phyloP scores from a whole-genome alignment of 1,140 invertebrate species.

The Drosophila tani region DNA sequence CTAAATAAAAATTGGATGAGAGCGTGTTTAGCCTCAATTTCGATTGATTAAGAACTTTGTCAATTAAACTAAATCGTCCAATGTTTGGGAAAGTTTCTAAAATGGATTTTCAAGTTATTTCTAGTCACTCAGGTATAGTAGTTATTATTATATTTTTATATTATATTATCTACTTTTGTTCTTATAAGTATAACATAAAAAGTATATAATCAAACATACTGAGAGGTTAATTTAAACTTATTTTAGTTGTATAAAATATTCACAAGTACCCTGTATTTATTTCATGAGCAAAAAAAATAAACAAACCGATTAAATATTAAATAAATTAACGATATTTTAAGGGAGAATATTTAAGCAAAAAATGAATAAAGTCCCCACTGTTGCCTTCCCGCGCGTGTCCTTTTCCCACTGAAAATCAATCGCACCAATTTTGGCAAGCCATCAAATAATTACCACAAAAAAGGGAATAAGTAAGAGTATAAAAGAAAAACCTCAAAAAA shows the following conservation, averaged over 20 bases:
- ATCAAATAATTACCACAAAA: constrained; percentile 22
- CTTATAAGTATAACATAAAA: too few relatives aligned
- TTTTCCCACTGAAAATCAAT: constrained; percentile 54
- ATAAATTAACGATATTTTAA: not conserved
- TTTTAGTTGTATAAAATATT: not conserved
- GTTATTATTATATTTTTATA: too few relatives aligned
- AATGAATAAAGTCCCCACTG: not conserved
- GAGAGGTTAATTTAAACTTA: not conserved
- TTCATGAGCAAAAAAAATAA: too few relatives aligned
- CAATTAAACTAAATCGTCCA: constrained; percentile 5
- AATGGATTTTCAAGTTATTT: not conserved
- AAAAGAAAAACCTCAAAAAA: constrained; percentile 23
- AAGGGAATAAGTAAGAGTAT: not conserved
- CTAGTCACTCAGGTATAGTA: not conserved
- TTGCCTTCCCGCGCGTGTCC: constrained; percentile 28
- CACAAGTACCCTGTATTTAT: not conserved
- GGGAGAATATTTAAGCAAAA: not conserved
- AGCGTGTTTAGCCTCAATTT: constrained; percentile 12
- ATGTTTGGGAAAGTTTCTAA: not conserved
- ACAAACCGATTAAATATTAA: not conserved
- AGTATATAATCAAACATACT: not conserved
- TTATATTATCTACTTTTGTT: not conserved
- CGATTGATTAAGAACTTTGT: constrained; percentile 1
- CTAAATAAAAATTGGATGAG: constrained; percentile 1
- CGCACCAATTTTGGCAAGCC: constrained; percentile 52